Conservation (phyloP, 2,888 invertebrate species). For the Aleiodes testaceus region DNA sequence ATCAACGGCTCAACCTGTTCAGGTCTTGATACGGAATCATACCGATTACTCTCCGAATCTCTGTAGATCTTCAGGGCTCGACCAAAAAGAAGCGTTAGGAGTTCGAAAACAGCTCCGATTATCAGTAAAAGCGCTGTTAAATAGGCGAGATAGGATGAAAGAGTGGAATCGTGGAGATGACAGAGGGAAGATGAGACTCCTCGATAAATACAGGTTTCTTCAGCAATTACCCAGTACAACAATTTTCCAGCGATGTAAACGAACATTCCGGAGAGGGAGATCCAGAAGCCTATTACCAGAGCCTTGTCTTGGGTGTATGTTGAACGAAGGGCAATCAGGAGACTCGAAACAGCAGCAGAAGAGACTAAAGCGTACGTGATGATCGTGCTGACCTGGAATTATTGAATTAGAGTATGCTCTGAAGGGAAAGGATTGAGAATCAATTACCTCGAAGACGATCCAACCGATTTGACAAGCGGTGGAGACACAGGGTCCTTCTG, state of each 20-base stretch:
- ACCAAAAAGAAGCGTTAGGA: constrained; percentile 72
- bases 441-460: constrained; percentile 71
- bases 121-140: constrained; percentile 72
- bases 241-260: constrained; percentile 79
- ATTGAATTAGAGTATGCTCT: background rate
- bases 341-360: constrained; percentile 73
- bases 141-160: constrained; percentile 74
- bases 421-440: background rate
- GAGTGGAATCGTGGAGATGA: constrained; percentile 73
- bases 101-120: constrained; percentile 72
- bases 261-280: constrained; percentile 75
- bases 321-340: constrained; percentile 76
- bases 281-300: constrained; percentile 76
- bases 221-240: constrained; percentile 77
- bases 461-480: constrained; percentile 74
- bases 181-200: constrained; percentile 71
- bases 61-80: constrained; percentile 71
- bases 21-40: constrained; percentile 27
- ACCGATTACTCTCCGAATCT: constrained; percentile 44
- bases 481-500: constrained; percentile 76
- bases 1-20: constrained; percentile 55
- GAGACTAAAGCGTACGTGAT: constrained; percentile 71
- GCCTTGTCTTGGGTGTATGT: constrained; percentile 79
- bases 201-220: constrained; percentile 74
- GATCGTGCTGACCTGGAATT: constrained; percentile 70